Percentiles rank a stretch among this genome's conserved stretches.
These are phyloP conservation scores for Cistogaster globosa DNA, from an alignment of 2,888 invertebrate species.

Conservation along the genomic window DNA sequence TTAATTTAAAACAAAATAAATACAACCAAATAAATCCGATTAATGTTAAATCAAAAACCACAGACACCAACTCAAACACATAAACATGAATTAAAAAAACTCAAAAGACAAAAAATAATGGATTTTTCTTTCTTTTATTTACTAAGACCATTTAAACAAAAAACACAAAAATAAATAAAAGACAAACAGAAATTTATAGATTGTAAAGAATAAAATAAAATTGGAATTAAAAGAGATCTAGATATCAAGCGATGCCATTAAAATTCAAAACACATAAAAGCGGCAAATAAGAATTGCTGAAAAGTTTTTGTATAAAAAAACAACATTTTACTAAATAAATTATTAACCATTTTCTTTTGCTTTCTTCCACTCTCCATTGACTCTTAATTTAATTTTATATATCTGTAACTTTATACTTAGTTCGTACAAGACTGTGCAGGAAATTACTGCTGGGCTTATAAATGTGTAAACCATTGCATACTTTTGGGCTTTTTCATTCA, in stretches of 20 bases:
- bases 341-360: not conserved
- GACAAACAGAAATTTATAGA: not conserved
- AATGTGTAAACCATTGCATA: constrained; percentile 12
- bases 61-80: constrained; percentile 4
- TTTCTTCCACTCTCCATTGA: too few species aligned
- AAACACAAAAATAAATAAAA: not conserved
- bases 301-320: not conserved
- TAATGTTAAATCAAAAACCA: constrained; percentile 39
- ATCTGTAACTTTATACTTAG: not conserved
- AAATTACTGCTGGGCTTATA: too few species aligned
- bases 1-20: not conserved
- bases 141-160: not conserved
- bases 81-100: not conserved
- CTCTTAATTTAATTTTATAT: not conserved
- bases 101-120: not conserved
- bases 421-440: not conserved
- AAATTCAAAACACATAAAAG: constrained; percentile 47
- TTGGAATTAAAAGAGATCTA: not conserved
- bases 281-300: constrained; percentile 1
- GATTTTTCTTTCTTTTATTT: constrained; percentile 10
- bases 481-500: constrained; percentile 27
- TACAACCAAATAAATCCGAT: constrained; percentile 12
- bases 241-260: constrained; percentile 27
- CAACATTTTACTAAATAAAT: not conserved
- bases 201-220: not conserved